A percentile compares a stretch with the other conserved stretches of the same genome.
Evolutionary conservation across 2,888 invertebrate species (phyloP).

Genomic region (Lasioglossum oenotherae): DNA sequence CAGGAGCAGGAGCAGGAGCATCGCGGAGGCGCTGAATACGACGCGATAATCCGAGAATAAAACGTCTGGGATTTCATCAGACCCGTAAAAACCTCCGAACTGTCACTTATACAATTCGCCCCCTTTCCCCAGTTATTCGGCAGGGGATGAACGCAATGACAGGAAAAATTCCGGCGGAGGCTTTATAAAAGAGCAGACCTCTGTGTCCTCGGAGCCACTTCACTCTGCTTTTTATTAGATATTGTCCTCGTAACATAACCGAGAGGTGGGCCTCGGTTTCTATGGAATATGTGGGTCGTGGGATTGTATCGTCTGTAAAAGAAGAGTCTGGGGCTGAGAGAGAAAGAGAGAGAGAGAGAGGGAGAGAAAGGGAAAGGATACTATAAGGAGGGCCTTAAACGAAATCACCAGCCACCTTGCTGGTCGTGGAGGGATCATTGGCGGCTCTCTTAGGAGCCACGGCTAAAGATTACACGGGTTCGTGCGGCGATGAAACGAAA

Average conservation of each 20-base stretch:
- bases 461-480: slow-evolving; percentile 70
- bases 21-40: slow-evolving; percentile 7
- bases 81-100: slow-evolving; percentile 51
- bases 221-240: slow-evolving; percentile 77
- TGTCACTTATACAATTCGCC: slow-evolving; percentile 56
- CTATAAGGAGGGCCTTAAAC: slow-evolving; percentile 45
- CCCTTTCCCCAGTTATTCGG: slow-evolving; percentile 28
- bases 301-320: slow-evolving; percentile 61
- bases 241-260: slow-evolving; percentile 76
- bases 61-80: slow-evolving; percentile 50
- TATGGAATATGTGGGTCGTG: slow-evolving; percentile 60
- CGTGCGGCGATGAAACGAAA: slow-evolving; percentile 70
- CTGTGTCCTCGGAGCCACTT: slow-evolving; percentile 64
- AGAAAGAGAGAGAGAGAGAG: neutral
- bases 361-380: slow-evolving; percentile 8
- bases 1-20: neutral
- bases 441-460: slow-evolving; percentile 45
- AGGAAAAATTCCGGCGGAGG: slow-evolving; percentile 52
- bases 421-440: slow-evolving; percentile 39
- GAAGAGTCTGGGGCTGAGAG: neutral
- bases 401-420: slow-evolving; percentile 60
- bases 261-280: slow-evolving; percentile 48
- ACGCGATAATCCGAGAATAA: slow-evolving; percentile 58
- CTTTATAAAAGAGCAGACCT: slow-evolving; percentile 64
- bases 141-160: slow-evolving; percentile 31